A percentile compares a stretch with the other conserved stretches of the same genome.
Conservation (phyloP, 2,888 invertebrate species). For the Leptopterna dolabrata region DNA sequence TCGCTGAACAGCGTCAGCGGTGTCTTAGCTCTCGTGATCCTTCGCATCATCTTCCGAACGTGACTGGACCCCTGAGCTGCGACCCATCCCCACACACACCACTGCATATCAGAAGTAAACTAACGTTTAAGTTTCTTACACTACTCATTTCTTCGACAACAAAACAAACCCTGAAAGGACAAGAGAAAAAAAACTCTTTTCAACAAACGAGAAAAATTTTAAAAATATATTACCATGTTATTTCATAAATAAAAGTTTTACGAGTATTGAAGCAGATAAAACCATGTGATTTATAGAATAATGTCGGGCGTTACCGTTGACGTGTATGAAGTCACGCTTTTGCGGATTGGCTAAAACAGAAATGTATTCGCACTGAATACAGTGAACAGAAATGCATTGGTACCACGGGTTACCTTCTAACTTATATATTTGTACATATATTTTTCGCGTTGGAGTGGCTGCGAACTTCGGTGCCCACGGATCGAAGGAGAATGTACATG, state of each 20-base stretch:
- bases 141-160: not conserved
- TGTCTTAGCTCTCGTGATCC: not conserved
- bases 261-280: not conserved
- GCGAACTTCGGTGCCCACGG: slow-evolving; percentile 26
- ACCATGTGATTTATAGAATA: not conserved
- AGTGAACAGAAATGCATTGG: not conserved
- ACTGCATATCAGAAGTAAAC: slow-evolving; percentile 47
- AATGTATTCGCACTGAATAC: not conserved
- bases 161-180: not conserved
- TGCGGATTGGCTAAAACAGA: not conserved
- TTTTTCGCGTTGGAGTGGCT: slow-evolving; percentile 41
- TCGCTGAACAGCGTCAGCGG: not conserved
- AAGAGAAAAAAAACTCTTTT: not conserved
- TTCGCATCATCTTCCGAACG: slow-evolving; percentile 1
- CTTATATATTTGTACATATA: not conserved
- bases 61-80: slow-evolving; percentile 10
- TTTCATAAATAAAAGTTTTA: not conserved
- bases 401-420: not conserved
- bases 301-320: not conserved
- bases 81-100: not conserved
- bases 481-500: not conserved
- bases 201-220: not conserved
- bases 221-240: not conserved
- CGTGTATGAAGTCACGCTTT: not conserved
- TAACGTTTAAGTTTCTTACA: slow-evolving; percentile 9